Conservation (phyloP, 2,113 vertebrate genomes). For the Channa maculata region DNA sequence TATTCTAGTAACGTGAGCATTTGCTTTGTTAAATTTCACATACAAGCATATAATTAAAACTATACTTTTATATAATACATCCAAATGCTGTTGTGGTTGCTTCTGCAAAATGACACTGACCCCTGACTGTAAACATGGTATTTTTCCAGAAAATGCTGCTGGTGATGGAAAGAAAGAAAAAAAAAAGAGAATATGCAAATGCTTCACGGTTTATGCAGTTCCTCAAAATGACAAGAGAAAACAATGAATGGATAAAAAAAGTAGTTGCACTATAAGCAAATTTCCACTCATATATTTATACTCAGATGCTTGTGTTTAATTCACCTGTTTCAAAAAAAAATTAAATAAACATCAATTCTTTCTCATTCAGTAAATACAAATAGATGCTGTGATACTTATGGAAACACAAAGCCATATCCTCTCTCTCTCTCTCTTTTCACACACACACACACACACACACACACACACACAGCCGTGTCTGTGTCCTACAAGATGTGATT, state of each 20-base stretch:
- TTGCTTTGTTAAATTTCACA: not conserved
- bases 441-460: slow-evolving; percentile 10
- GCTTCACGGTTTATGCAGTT: not conserved
- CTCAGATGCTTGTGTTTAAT: too few species aligned
- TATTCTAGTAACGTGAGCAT: too few species aligned
- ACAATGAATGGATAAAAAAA: not conserved
- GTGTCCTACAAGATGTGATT: slow-evolving; percentile 69
- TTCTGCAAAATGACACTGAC: not conserved
- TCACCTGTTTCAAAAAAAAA: too few species aligned
- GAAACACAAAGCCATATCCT: not conserved
- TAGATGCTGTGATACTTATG: not conserved
- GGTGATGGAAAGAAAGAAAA: not conserved
- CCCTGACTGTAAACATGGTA: not conserved
- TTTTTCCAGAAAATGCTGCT: not conserved
- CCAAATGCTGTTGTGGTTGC: not conserved
- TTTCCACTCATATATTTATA: too few species aligned
- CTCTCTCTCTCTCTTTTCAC: not conserved
- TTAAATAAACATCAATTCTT: too few species aligned
- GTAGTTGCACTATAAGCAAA: too few species aligned
- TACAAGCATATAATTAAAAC: not conserved
- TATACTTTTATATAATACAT: not conserved
- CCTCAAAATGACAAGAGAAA: not conserved
- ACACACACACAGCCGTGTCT: slow-evolving; percentile 1
- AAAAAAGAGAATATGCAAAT: too few species aligned
- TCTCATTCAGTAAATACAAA: not conserved